Percentiles rank a stretch among this genome's conserved stretches.
Conservation (phyloP, 2,113 vertebrate species). For the Guaruba guarouba region DNA sequence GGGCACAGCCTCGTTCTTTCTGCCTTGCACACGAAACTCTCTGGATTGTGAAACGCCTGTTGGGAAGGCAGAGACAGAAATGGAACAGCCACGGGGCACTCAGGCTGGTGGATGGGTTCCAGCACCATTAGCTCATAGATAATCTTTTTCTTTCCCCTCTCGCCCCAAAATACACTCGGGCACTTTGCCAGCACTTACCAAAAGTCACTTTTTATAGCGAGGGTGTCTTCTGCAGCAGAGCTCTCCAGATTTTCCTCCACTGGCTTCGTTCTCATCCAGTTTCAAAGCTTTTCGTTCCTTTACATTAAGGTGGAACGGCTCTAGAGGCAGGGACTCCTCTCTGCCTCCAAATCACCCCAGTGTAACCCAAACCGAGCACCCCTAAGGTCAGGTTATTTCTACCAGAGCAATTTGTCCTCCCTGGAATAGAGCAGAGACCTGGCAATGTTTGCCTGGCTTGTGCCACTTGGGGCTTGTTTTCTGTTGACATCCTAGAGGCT, state of each 20-base stretch:
- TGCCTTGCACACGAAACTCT: slow-evolving; percentile 21
- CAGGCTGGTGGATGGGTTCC: slow-evolving; percentile 58
- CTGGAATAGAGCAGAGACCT: not conserved
- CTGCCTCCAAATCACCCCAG: not conserved
- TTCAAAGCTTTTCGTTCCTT: not conserved
- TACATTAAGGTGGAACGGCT: slow-evolving; percentile 24
- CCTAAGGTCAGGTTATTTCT: not conserved
- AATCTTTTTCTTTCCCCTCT: not conserved
- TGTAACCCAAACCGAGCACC: fast-evolving
- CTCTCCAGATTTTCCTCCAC: slow-evolving; percentile 1
- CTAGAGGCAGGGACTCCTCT: not conserved
- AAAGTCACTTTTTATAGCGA: slow-evolving; percentile 61
- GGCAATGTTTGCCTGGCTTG: not conserved
- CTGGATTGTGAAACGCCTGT: slow-evolving; percentile 59
- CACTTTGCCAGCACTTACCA: slow-evolving; percentile 66
- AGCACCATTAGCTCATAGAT: slow-evolving; percentile 73
- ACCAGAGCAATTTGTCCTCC: not conserved
- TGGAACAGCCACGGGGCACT: slow-evolving; percentile 68
- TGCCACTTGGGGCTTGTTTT: not conserved
- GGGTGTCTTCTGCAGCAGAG: slow-evolving; percentile 6
- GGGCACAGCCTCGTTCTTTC: not conserved
- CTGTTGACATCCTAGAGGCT: not conserved
- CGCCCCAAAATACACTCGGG: slow-evolving; percentile 48
- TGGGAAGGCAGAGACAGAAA: slow-evolving; percentile 56
- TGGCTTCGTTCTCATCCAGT: not conserved